phyloP scores from a whole-genome alignment of 1,140 invertebrate species.

The Sipha flava region DNA sequence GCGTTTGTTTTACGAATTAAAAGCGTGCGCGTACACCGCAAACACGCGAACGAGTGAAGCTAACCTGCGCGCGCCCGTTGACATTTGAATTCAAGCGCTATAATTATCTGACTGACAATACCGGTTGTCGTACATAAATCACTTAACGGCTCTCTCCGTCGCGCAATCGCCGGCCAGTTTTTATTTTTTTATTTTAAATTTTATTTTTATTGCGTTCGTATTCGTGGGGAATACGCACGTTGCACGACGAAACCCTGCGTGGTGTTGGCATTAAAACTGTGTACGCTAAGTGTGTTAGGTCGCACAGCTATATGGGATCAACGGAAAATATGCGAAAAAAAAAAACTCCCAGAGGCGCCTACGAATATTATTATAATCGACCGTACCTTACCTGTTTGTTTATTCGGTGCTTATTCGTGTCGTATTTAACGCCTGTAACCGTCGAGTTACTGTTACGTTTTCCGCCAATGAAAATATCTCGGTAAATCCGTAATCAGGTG shows the following conservation, averaged over 20 bases:
- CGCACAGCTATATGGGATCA: neutral
- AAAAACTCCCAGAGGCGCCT: constrained; percentile 4
- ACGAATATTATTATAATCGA: constrained; percentile 11
- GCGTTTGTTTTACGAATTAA: constrained; percentile 16
- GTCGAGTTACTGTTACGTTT: no score
- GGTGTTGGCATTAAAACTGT: constrained; percentile 10
- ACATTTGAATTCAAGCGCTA: constrained; percentile 27
- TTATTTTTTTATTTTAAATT: constrained; percentile 4
- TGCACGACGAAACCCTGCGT: constrained; percentile 1
- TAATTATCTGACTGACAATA: constrained; percentile 30
- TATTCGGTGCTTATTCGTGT: no score
- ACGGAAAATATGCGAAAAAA: no score
- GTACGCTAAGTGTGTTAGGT: neutral
- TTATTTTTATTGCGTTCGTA: no score
- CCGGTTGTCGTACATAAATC: constrained; percentile 28
- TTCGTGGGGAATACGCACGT: neutral
- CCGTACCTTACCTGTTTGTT: neutral
- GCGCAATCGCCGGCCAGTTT: neutral
- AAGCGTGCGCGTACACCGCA: no score
- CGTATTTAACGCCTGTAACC: neutral
- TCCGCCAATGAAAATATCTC: no score
- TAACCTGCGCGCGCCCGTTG: neutral
- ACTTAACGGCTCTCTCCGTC: constrained; percentile 13
- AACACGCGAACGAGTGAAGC: neutral
- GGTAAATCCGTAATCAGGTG: no score